Evolutionary conservation across 2,888 invertebrate genomes (phyloP).

Genomic region (Imbricaverruca yamaguchii): DNA sequence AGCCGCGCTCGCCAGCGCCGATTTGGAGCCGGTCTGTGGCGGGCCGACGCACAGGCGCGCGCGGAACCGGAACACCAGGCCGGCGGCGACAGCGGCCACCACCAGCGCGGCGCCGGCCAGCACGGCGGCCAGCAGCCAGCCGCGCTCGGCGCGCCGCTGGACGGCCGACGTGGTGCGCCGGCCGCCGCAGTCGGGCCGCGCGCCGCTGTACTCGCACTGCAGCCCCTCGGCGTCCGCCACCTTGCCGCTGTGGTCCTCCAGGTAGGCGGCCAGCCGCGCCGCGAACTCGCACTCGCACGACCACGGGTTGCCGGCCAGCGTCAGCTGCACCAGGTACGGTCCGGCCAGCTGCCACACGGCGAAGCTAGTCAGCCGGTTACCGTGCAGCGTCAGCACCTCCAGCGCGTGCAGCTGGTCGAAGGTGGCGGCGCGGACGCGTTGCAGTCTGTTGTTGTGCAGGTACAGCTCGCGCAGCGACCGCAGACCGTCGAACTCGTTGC

Average conservation of each 20-base stretch:
- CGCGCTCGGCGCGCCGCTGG: constrained; percentile 68
- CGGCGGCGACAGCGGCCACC: constrained; percentile 64
- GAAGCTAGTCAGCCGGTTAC: constrained; percentile 71
- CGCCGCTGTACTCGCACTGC: constrained; percentile 55
- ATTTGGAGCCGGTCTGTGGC: constrained; percentile 35
- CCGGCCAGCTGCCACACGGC: constrained; percentile 81
- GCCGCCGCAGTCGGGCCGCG: constrained; percentile 46
- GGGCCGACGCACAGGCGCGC: constrained; percentile 33
- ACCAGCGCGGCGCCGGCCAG: constrained; percentile 59
- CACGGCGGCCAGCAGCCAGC: constrained; percentile 67
- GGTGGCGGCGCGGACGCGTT: constrained; percentile 74
- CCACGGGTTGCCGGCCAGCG: constrained; percentile 77
- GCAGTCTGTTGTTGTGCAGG: constrained; percentile 75
- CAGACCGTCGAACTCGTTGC: constrained; percentile 72
- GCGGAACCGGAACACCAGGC: constrained; percentile 71
- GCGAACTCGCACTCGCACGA: constrained; percentile 78
- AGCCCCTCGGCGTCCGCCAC: constrained; percentile 69
- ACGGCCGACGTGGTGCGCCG: constrained; percentile 53
- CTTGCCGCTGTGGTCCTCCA: constrained; percentile 68
- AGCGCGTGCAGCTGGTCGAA: constrained; percentile 71
- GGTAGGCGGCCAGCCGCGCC: constrained; percentile 68
- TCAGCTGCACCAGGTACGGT: constrained; percentile 78
- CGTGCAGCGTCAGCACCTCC: constrained; percentile 74
- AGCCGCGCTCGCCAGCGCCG: constrained; percentile 35
- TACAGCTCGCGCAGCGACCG: constrained; percentile 77